These are phyloP conservation scores for Haemorhous mexicanus DNA, from an alignment of 2,113 vertebrate species.

Conservation along the genomic window DNA sequence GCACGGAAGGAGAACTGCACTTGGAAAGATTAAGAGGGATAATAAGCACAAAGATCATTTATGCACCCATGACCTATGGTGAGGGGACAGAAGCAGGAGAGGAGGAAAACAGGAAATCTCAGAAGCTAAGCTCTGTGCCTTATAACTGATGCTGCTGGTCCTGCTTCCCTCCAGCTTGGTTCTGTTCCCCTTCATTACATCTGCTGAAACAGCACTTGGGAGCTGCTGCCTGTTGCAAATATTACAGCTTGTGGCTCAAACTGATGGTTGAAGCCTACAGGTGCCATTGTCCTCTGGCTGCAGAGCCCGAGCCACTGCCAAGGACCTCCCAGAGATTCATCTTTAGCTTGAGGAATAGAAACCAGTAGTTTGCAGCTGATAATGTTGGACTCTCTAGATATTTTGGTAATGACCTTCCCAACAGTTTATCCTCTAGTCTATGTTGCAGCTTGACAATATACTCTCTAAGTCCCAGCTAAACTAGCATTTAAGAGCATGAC, in stretches of 20 bases:
- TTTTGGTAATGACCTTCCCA: background rate
- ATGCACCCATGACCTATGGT: background rate
- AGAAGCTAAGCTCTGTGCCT: background rate
- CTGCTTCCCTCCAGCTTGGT: background rate
- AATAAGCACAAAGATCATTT: conserved; percentile 26
- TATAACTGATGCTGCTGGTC: background rate
- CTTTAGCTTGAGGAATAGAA: background rate
- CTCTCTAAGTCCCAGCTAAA: background rate
- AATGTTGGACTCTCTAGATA: background rate
- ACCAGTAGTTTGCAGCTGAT: background rate
- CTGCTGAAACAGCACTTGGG: background rate
- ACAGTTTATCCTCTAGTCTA: background rate
- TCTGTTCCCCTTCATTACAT: background rate
- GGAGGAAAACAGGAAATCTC: background rate
- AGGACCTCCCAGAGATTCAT: background rate
- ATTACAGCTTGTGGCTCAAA: background rate
- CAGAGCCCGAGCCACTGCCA: fast-evolving
- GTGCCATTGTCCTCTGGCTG: fast-evolving
- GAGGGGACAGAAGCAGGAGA: background rate
- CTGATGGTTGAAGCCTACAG: background rate
- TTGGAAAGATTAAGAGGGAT: conserved; percentile 12
- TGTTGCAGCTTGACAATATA: background rate
- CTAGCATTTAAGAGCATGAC: background rate
- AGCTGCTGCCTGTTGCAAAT: background rate
- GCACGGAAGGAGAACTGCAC: background rate